Conservation (phyloP, 2,113 vertebrate species). For the Beaufortia kweichowensis region DNA sequence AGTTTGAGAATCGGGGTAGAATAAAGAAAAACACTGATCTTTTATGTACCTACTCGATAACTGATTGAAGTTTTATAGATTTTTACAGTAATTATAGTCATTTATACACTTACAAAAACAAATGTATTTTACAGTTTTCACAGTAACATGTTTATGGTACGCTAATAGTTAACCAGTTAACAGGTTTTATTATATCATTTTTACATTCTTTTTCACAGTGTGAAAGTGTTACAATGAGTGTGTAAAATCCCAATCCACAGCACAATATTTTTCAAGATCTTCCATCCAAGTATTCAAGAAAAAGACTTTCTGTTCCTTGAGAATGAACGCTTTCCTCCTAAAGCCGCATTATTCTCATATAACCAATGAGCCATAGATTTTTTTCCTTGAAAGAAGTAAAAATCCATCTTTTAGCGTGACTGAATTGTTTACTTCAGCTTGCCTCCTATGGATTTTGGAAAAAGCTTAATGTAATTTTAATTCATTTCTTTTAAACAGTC, state of each 20-base stretch:
- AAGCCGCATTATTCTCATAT: slow-evolving; percentile 12
- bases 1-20: too few species aligned
- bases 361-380: background rate
- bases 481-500: slow-evolving; percentile 41
- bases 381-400: slow-evolving; percentile 1
- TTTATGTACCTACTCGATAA: too few species aligned
- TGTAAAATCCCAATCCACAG: background rate
- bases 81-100: too few species aligned
- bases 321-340: background rate
- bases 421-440: background rate
- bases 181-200: background rate
- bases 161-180: background rate
- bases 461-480: slow-evolving; percentile 46
- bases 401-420: background rate
- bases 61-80: too few species aligned
- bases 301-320: background rate
- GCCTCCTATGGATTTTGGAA: slow-evolving; percentile 1
- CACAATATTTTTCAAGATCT: background rate
- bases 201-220: too few species aligned
- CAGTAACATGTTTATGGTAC: background rate
- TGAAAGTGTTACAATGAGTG: too few species aligned
- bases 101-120: too few species aligned
- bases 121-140: too few species aligned
- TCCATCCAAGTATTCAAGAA: background rate
- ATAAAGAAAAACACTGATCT: too few species aligned